Evolutionary conservation across 1,140 invertebrate species (phyloP).

Genomic region (Drosophila pruinosa): DNA sequence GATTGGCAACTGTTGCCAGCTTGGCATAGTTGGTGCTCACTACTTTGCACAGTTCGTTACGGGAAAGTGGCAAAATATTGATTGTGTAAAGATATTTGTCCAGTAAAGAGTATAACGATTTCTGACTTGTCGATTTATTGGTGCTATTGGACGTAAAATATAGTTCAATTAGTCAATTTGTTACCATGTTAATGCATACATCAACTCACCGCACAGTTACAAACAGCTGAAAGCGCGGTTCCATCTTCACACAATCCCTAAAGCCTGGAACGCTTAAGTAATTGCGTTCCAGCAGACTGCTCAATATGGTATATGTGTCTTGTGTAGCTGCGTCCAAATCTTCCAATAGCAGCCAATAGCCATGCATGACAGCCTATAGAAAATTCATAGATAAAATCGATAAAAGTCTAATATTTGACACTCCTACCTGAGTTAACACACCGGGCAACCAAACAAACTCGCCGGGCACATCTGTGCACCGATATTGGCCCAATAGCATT

Average conservation of each 20-base stretch:
- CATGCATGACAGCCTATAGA: conserved; percentile 91
- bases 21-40: conserved; percentile 88
- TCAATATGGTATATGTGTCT: conserved; percentile 95
- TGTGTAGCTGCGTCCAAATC: conserved; percentile 97
- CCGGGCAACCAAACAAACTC: conserved; percentile 99
- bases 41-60: conserved; percentile 88
- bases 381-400: not conserved
- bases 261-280: conserved; percentile 94
- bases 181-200: not conserved
- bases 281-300: conserved; percentile 92
- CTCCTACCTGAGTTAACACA: conserved; percentile 92
- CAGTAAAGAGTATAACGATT: conserved; percentile 87
- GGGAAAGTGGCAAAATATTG: conserved; percentile 90
- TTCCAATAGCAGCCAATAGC: conserved; percentile 97
- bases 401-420: not conserved
- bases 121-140: conserved; percentile 84
- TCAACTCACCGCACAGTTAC: conserved; percentile 90
- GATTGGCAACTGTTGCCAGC: conserved; percentile 89
- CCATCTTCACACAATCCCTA: conserved; percentile 89
- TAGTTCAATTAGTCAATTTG: not conserved
- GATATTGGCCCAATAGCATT: conserved; percentile 96
- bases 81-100: conserved; percentile 93
- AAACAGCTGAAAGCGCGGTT: conserved; percentile 95
- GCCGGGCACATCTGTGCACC: conserved; percentile 97
- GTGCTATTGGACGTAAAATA: conserved; percentile 82